Conservation (phyloP, 2,888 invertebrate species). For the Lepidonotus clava region DNA sequence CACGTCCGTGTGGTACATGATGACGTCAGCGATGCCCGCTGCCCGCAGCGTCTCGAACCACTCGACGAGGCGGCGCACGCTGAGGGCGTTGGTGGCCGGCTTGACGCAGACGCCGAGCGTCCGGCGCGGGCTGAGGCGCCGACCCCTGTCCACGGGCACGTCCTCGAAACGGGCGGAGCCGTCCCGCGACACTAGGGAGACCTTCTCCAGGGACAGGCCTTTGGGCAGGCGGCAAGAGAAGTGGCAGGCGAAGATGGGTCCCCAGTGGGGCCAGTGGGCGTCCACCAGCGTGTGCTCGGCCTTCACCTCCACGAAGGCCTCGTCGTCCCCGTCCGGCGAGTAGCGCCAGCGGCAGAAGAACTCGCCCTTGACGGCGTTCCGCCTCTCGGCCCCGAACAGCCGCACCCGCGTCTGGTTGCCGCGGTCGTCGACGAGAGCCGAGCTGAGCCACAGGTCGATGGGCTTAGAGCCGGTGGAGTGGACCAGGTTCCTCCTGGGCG, state of each 20-base stretch:
- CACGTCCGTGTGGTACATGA: slow-evolving; percentile 59
- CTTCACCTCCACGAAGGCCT: neutral
- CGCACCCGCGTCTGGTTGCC: slow-evolving; percentile 3
- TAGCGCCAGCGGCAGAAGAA: slow-evolving; percentile 34
- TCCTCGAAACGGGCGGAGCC: neutral
- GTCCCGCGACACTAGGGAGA: slow-evolving; percentile 40
- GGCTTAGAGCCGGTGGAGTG: neutral
- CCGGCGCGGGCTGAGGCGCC: neutral
- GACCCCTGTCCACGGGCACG: slow-evolving; percentile 40
- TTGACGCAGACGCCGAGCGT: slow-evolving; percentile 58
- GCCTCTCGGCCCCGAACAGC: neutral
- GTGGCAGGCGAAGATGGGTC: slow-evolving; percentile 55
- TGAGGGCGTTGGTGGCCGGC: slow-evolving; percentile 51
- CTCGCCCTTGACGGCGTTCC: slow-evolving; percentile 11
- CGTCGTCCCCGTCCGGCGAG: neutral
- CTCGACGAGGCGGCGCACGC: slow-evolving; percentile 54
- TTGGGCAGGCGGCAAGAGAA: slow-evolving; percentile 52
- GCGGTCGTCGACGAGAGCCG: neutral
- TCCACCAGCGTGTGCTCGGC: slow-evolving; percentile 50
- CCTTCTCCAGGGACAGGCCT: neutral
- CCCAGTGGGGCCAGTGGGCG: slow-evolving; percentile 60
- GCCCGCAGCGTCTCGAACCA: slow-evolving; percentile 59
- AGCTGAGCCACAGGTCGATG: slow-evolving; percentile 22
- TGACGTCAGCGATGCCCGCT: slow-evolving; percentile 49
- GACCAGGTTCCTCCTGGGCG: neutral